phyloP scores from a whole-genome alignment of 92 coral and sea anemone genomes.

The Diadumene lineata region DNA sequence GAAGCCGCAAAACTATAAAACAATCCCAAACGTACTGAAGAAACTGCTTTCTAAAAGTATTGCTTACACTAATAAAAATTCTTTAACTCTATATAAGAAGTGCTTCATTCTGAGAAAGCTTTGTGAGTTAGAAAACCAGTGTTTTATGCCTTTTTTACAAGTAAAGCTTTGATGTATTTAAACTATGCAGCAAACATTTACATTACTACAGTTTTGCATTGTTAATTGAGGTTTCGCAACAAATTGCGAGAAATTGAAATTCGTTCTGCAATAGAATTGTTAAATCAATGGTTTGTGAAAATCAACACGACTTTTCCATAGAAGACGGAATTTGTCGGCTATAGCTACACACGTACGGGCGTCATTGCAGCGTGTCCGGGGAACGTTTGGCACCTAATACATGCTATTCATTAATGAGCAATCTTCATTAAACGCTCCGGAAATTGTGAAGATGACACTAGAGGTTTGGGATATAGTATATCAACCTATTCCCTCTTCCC shows the following conservation, averaged over 20 bases:
- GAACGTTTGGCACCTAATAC: neutral
- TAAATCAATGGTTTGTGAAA: neutral
- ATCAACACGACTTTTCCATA: neutral
- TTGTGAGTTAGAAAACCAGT: neutral
- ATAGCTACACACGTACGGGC: too few species aligned
- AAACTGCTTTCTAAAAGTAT: too few species aligned
- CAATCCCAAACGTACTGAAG: neutral
- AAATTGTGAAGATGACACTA: neutral
- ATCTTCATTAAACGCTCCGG: neutral
- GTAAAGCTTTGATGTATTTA: neutral
- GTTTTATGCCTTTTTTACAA: too few species aligned
- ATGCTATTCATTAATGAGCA: neutral
- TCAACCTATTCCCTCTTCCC: too few species aligned
- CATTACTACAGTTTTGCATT: neutral
- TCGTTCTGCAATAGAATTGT: neutral
- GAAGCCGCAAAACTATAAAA: neutral
- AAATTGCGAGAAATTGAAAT: neutral
- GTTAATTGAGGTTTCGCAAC: neutral
- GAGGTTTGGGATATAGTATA: too few species aligned
- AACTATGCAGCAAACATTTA: neutral
- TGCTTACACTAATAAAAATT: neutral
- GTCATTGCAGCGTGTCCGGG: neutral
- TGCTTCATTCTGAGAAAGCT: neutral
- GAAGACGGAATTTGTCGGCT: neutral
- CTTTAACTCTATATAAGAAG: neutral